These are phyloP conservation scores for Talpa occidentalis DNA, from an alignment of 2,113 vertebrate genomes.

Conservation along the genomic window DNA sequence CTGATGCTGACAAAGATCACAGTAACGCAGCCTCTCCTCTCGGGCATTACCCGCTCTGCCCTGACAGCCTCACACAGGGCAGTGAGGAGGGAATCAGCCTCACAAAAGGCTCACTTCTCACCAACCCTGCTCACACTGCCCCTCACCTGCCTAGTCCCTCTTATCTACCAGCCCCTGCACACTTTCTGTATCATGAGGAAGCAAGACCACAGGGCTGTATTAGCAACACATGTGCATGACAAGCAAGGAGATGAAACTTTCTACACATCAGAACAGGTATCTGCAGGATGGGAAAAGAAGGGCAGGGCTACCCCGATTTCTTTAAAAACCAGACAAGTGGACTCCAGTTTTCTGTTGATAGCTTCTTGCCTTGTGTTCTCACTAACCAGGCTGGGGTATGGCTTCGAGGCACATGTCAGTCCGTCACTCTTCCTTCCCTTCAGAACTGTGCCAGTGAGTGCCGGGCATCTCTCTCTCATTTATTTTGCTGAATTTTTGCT, in stretches of 20 bases:
- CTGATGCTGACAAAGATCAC: not conserved
- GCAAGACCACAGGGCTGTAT: not conserved
- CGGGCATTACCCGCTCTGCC: not conserved
- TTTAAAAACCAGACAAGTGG: not conserved
- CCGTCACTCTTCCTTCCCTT: not conserved
- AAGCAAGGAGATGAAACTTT: not conserved
- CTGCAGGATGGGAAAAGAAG: not conserved
- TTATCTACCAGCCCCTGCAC: not conserved
- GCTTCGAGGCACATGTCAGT: not conserved
- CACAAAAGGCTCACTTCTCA: slow-evolving; percentile 20
- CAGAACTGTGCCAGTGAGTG: not conserved
- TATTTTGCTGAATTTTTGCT: slow-evolving; percentile 40
- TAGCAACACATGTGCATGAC: not conserved
- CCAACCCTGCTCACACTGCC: not conserved
- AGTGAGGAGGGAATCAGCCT: not conserved
- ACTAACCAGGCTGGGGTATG: not conserved
- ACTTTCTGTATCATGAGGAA: slow-evolving; percentile 3
- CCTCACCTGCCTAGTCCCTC: not conserved
- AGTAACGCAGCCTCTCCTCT: not conserved
- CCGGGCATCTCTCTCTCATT: not conserved
- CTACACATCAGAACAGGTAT: not conserved
- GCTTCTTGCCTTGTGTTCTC: slow-evolving; percentile 11
- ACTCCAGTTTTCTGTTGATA: not conserved
- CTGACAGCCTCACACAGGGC: not conserved
- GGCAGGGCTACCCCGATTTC: not conserved